Base-by-base conservation (phyloP, 2,797 vertebrate genomes). In the Phataginus tetradactyla region DNA sequence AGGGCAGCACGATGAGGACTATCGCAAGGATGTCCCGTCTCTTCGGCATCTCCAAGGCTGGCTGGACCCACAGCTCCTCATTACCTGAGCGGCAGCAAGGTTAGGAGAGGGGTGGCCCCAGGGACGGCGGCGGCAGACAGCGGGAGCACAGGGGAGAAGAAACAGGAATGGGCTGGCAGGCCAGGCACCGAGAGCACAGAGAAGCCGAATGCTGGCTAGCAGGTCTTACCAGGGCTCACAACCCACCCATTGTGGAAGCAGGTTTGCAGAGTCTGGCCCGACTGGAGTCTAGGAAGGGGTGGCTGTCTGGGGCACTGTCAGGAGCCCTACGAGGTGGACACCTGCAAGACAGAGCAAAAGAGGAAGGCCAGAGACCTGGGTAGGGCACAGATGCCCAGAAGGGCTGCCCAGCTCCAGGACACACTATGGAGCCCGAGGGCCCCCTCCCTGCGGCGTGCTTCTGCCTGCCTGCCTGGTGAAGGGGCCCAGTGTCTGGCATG, bases 31-130 rank as follows among this genome's bases (percentile, higher is more conserved):
- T 99, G 99, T 99, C 99, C 99, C 99, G 99, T 99, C 99, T 99
- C 98, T 99, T 99, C 99, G 99, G 99, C 99, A 99, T 99, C 99
- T 99, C 99, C 99, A 99, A 99, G 99, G 98, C 99, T 99, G 99
- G 99, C 98, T 99, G 99, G 99, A 99, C 99, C 99, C 99, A 99
- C 99, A 99, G 99, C 99, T 99, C 99, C 99, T 99, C 99, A 99
- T 99, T 99, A 99, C 99, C 99, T 99, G 99, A 97, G 98, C 39
- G 97, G 97, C 57, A 85, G 98, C 96, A 98, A 98, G 98, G 98
- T 98, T 98, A 95, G 98, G 91, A 96, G 81, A 69, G 59, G 61
- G 96, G 86, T 0, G 17, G 93, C 84, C 68, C 89, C 79, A 3
- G 63, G n/a, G 79, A 98, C 96, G 96, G 98, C 85, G 97, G 98